Percentiles rank a stretch among this genome's conserved stretches.
These are phyloP conservation scores for Lasioglossum marginatum DNA, from an alignment of 2,888 invertebrate genomes.

Conservation along the genomic window DNA sequence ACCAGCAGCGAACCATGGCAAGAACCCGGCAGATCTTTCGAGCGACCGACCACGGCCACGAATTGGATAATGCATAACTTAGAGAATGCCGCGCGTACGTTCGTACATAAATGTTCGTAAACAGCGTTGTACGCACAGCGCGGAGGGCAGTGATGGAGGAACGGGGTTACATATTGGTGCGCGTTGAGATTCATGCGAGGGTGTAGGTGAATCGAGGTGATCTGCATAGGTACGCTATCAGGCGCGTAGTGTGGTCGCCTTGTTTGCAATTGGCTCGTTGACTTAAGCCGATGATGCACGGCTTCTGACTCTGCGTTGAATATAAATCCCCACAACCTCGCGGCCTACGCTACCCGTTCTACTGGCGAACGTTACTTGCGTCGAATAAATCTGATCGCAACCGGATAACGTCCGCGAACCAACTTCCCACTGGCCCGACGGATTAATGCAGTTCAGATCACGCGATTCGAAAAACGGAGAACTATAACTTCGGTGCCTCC, in stretches of 20 bases:
- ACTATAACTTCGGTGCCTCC: not conserved
- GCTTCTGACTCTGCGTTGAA: conserved; percentile 63
- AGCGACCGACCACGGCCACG: not conserved
- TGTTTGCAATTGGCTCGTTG: conserved; percentile 71
- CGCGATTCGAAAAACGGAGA: conserved; percentile 14
- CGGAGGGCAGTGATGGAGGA: not conserved
- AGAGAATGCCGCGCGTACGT: not conserved
- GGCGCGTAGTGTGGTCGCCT: conserved; percentile 54
- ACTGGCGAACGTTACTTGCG: conserved; percentile 41
- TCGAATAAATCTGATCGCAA: conserved; percentile 68
- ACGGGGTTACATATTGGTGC: not conserved
- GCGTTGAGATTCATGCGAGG: not conserved
- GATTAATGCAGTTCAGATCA: conserved; percentile 42
- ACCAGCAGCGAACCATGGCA: not conserved
- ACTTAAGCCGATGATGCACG: conserved; percentile 72
- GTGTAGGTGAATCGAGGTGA: conserved; percentile 41
- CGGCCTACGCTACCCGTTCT: conserved; percentile 20
- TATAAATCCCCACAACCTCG: conserved; percentile 59
- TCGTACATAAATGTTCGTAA: conserved; percentile 11
- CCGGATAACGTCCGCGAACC: conserved; percentile 61
- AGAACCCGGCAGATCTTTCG: not conserved
- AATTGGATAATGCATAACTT: conserved; percentile 16
- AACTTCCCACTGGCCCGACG: conserved; percentile 51
- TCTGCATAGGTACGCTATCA: conserved; percentile 55
- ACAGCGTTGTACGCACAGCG: not conserved